Conservation (phyloP, 2,888 invertebrate genomes). For the Orgyia antiqua region DNA sequence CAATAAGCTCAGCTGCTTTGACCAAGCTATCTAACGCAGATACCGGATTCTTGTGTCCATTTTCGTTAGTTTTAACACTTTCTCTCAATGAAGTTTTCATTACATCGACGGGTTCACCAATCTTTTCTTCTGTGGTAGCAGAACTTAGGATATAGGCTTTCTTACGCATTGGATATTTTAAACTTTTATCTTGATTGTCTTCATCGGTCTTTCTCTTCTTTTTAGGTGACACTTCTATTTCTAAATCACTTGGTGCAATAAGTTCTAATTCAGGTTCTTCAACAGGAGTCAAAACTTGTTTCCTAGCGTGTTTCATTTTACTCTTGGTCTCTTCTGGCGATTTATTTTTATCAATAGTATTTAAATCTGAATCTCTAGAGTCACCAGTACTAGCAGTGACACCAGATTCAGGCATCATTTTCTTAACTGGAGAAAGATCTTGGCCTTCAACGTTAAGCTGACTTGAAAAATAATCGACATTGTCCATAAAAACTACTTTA, state of each 20-base stretch:
- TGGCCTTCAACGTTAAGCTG: conserved; percentile 57
- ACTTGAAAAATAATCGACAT: conserved; percentile 41
- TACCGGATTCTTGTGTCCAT: conserved; percentile 41
- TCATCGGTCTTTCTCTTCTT: conserved; percentile 62
- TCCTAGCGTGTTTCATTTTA: conserved; percentile 68
- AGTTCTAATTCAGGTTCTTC: conserved; percentile 65
- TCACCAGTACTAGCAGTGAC: conserved; percentile 39
- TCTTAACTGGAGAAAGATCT: conserved; percentile 54
- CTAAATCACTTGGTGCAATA: conserved; percentile 60
- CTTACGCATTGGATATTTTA: conserved; percentile 54
- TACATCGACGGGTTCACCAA: conserved; percentile 23
- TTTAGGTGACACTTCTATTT: conserved; percentile 53
- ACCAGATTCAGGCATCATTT: conserved; percentile 30
- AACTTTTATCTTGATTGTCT: conserved; percentile 40
- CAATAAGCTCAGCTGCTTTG: conserved; percentile 67
- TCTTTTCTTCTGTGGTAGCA: conserved; percentile 8
- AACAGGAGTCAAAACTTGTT: conserved; percentile 70
- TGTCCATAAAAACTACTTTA: conserved; percentile 64
- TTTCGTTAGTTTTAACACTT: conserved; percentile 30
- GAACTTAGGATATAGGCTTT: conserved; percentile 59
- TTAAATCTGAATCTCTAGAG: conserved; percentile 53
- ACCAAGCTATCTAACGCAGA: conserved; percentile 69
- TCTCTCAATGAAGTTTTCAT: conserved; percentile 33
- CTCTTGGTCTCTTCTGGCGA: conserved; percentile 46
- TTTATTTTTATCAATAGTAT: conserved; percentile 41